phyloP scores from a whole-genome alignment of 2,888 invertebrate species.

The Erpobdella octoculata region DNA sequence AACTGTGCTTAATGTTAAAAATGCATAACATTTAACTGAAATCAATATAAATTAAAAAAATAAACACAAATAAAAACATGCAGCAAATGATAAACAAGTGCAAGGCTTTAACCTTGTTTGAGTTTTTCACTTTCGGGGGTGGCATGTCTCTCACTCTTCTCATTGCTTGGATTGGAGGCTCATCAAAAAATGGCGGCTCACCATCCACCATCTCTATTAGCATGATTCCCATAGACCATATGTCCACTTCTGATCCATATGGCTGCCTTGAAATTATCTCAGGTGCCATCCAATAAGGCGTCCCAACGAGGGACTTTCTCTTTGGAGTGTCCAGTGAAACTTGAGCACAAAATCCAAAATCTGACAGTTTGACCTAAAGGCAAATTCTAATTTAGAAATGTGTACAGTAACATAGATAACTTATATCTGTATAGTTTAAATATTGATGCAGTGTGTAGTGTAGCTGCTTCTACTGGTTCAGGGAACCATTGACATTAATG shows the following conservation, averaged over 20 bases:
- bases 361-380: constrained; percentile 74
- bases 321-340: constrained; percentile 86
- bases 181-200: constrained; percentile 95
- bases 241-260: constrained; percentile 77
- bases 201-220: constrained; percentile 99
- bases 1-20: no score
- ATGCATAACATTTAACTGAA: no score
- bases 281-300: constrained; percentile 81
- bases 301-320: constrained; percentile 65
- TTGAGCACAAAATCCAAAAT: constrained; percentile 99
- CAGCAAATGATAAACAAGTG: background rate
- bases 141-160: constrained; percentile 89
- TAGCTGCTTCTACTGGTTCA: no score
- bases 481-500: no score
- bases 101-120: constrained; percentile 36
- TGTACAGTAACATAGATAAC: no score
- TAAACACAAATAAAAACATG: background rate
- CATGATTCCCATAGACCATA: constrained; percentile 72
- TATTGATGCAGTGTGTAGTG: no score
- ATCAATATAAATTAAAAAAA: background rate
- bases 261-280: constrained; percentile 70
- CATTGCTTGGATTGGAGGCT: constrained; percentile 88
- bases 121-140: constrained; percentile 76
- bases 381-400: no score
- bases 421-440: no score